Base-by-base conservation (phyloP, 2,797 vertebrate genomes). In the Rhinichthys osculus region DNA sequence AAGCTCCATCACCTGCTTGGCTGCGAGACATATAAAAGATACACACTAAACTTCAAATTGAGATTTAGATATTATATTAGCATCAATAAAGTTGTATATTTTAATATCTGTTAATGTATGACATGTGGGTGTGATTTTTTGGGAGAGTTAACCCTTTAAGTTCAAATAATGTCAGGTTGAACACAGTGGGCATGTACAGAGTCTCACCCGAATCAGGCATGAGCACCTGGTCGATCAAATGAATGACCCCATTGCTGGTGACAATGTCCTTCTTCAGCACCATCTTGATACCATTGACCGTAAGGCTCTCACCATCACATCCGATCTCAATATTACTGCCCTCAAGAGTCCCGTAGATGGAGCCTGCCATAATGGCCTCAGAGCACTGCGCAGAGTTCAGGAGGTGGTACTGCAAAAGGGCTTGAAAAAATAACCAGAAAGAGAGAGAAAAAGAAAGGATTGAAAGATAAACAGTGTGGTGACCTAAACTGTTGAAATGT, bases 261-360 rank as follows among this genome's bases (percentile, higher is more conserved):
- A 99, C 96, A 33, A 99, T 97, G 90, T 99, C 98, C 91, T 99
- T 99, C 90, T 96, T 96, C 90, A 97, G 96, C 85, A 99, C 97
- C 96, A 99, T 98, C 93, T 97, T 98, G 89, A 98, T 94, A 77
- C 98, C 98, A 5, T 99, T 99, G 69, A 99, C 93, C 0, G 97
- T 98, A 81, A 99, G 91, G 79, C 95, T 97, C 90, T 98, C 95
- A 0, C 98, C 97, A 47, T 99, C 96, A 73, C 98, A 99, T 73
- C 97, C 97, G 8, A 99, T 93, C 93, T 98, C 95, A 66, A 99
- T 89, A n/a, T 91, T 95, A 86, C 94, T 96, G 92, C 98, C 98
- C 94, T 99, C 98, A 67, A 95, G 91, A 0, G 98, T 99, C 91
- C 98, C 97, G 33, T 96, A 97, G 35, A 92, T 77, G 0, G 95